Evolutionary conservation across 2,888 invertebrate species (phyloP).

Genomic region (Apotomis betuletana): DNA sequence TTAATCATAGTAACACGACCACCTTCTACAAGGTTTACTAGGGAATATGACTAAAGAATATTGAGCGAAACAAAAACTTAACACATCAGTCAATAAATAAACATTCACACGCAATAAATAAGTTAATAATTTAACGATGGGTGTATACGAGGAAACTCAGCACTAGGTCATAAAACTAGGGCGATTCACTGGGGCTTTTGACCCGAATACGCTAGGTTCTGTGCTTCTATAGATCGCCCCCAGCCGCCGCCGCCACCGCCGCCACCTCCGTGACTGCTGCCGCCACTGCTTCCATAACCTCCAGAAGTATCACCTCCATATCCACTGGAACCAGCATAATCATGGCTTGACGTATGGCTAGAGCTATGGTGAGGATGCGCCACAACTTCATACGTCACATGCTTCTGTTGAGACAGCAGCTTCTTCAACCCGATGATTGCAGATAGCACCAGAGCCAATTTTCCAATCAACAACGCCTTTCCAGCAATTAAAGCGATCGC

Average conservation of each 20-base stretch:
- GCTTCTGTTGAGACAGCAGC: slow-evolving; percentile 90
- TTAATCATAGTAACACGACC: slow-evolving; percentile 52
- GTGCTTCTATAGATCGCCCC: slow-evolving; percentile 90
- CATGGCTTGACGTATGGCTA: slow-evolving; percentile 87
- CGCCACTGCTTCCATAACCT: slow-evolving; percentile 77
- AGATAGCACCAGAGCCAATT: slow-evolving; percentile 91
- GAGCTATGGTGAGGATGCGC: slow-evolving; percentile 91
- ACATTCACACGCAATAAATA: slow-evolving; percentile 64
- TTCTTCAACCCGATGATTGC: slow-evolving; percentile 94
- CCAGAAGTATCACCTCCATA: slow-evolving; percentile 86
- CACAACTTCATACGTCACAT: slow-evolving; percentile 94
- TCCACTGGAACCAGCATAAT: slow-evolving; percentile 85
- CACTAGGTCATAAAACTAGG: slow-evolving; percentile 67
- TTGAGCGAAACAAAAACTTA: slow-evolving; percentile 51
- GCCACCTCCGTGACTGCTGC: slow-evolving; percentile 72
- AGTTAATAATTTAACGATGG: slow-evolving; percentile 58
- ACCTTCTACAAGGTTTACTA: slow-evolving; percentile 56
- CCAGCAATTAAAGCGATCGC: slow-evolving; percentile 93
- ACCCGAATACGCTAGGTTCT: slow-evolving; percentile 90
- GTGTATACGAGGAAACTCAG: slow-evolving; percentile 65
- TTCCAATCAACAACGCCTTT: slow-evolving; percentile 92
- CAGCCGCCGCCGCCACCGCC: slow-evolving; percentile 84
- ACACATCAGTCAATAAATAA: slow-evolving; percentile 65
- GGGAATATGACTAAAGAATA: slow-evolving; percentile 54
- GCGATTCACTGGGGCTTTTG: slow-evolving; percentile 85